Evolutionary conservation across 1,140 invertebrate species (phyloP), one percentile per base, ranked within the genome.

Genomic region (Drosophila murphyi): DNA sequence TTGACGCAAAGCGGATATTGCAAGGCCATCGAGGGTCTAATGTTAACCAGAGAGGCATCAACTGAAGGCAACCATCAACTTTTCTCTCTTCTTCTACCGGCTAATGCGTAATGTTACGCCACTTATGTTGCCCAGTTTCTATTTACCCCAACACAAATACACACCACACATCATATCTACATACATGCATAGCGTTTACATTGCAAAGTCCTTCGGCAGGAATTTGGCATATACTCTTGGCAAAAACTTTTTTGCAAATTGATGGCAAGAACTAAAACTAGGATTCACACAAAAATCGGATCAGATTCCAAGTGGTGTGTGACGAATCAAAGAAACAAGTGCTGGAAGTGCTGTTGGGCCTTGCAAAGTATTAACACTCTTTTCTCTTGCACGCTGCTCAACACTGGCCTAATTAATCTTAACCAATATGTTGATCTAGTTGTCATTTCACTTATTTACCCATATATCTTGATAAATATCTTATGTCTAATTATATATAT

Each of bases 101-200:
- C 60, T 77, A 78, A 76, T 54, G 75, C 67, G 65, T 76, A 72
- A 70, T 63, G 62, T 63, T 70, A 73, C 50, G 79, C 61, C 78
- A 87, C 87, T 87, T 79, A 79, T 76, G 60, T 52, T 74, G 48
- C 54, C 52, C 34, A 39, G 55, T 10, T 43, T 41, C 2, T 34
- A 35, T 32, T 39, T 5, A 43, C 37, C 34, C n/a, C 41, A 41
- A 43, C 32, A 52, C 20, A 39, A 20, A 10, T 6, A 20, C 20
- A 20, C 20, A 20, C 20, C 20, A 20, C 20, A 20, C 20, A 20
- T 20, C 20, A 20, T 20, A 20, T 20, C 20, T 20, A 20, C 20
- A 20, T 20, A 20, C 20, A 20, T 20, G 20, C 20, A 20, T 20
- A 20, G 20, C 20, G 1, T 20, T 0, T 20, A 20, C 20, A 20